Conservation (phyloP, 2,888 invertebrate genomes). For the Oegoconia quadripuncta region DNA sequence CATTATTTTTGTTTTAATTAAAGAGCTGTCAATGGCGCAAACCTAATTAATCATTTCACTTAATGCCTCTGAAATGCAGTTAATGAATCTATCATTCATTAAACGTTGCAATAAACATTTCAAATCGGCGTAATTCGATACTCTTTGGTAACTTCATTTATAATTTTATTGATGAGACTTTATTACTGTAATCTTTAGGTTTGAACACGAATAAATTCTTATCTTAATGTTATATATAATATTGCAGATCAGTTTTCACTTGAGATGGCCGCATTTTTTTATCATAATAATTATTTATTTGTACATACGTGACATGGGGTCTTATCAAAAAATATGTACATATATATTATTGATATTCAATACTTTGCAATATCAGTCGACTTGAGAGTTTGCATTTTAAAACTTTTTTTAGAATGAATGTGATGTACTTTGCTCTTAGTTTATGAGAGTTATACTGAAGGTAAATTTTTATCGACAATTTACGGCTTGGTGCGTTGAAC, state of each 20-base stretch:
- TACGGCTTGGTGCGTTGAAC: background rate
- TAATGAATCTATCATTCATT: constrained; percentile 1
- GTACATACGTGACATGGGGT: no score
- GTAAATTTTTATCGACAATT: no score
- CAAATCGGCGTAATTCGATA: constrained; percentile 7
- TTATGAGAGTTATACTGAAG: constrained; percentile 1
- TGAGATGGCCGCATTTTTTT: no score
- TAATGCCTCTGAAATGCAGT: background rate
- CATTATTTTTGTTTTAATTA: constrained; percentile 27
- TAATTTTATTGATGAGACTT: background rate
- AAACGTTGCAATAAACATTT: constrained; percentile 8
- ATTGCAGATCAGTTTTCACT: no score
- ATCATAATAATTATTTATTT: no score
- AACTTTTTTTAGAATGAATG: no score
- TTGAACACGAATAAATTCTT: no score
- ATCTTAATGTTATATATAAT: no score
- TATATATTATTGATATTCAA: no score
- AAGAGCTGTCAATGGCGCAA: constrained; percentile 1
- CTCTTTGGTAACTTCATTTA: constrained; percentile 5
- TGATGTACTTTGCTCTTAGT: constrained; percentile 10
- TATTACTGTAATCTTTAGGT: background rate
- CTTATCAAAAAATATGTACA: no score
- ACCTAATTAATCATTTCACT: background rate
- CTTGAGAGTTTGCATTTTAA: no score
- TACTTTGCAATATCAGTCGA: no score